Base-by-base conservation (phyloP, 2,888 invertebrate genomes). In the Brachycybe producta region DNA sequence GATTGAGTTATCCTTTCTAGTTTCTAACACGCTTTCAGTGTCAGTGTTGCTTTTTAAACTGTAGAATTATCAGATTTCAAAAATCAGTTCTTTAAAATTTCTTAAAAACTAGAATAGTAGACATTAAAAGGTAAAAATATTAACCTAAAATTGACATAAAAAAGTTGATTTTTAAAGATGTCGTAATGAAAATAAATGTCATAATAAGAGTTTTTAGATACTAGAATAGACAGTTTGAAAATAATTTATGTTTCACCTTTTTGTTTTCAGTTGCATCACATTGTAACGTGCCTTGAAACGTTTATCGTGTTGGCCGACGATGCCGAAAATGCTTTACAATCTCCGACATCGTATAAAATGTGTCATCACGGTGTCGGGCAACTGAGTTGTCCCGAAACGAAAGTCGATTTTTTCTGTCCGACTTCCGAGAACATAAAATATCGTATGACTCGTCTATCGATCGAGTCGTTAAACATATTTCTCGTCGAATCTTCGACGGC, bases 401-500 rank as follows among this genome's bases (percentile, higher is more conserved):
- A 48, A 15, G 41, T 55, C 8, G 48, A 57, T 44, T 61, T 64
- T 44, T 79, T 80, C 58, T 87, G 86, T 61, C 84, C 85, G 2
- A 77, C 83, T 2, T 71, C 80, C 0, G 84, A 84, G 60, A 82
- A 85, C 58, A 80, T 95, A 51, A 97, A 95, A 65, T 97, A 97
- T 68, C 78, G 84, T 65, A 85, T 97, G 82, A 82, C 86, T 5
- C 75, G 97, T 40, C 75, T 91, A 2, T 82, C 87, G 0, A 73
- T 94, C 28, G 92, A 94, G 68, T 80, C 84, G 2, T 72, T 97
- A 2, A 90, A 94, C 68, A 73, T 98, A 39, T 88, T 87, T 69
- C 67, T 97, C 44, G 84, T 91, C 40, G 97, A 97, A 67, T 75
- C 78, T 30, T 86, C 86, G 38, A 84, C 88, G 2, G 85, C 88